Conservation (phyloP, 1,140 invertebrate species). For the Metopolophium dirhodum region DNA sequence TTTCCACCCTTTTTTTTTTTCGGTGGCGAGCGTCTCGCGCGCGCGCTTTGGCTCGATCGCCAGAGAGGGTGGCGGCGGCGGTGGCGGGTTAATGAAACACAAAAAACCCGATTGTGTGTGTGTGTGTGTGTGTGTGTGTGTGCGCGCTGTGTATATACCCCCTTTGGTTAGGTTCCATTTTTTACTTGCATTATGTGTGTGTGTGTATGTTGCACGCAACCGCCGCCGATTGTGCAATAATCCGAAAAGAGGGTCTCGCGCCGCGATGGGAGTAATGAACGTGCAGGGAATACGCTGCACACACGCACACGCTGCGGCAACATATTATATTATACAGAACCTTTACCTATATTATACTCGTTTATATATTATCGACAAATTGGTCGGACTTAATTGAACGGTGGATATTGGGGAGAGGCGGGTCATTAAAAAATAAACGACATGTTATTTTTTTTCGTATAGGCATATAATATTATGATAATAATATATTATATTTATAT, state of each 20-base stretch:
- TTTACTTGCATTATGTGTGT: conserved; percentile 1
- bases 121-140: not conserved
- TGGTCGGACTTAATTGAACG: conserved; percentile 42
- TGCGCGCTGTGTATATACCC: not conserved
- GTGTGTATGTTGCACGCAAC: conserved; percentile 12
- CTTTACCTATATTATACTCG: not conserved
- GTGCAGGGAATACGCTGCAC: not conserved
- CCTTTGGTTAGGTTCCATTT: conserved; percentile 34
- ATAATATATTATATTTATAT: conserved; percentile 13
- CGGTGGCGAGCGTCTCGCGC: conserved; percentile 5
- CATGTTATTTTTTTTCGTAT: not conserved
- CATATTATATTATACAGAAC: not conserved
- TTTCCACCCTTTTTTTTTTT: conserved; percentile 47
- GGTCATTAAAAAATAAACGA: conserved; percentile 23
- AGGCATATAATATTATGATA: not conserved
- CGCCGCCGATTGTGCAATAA: conserved; percentile 46
- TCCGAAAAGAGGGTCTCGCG: conserved; percentile 39
- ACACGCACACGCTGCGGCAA: not conserved
- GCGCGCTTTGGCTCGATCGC: not conserved
- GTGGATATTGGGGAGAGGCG: not conserved
- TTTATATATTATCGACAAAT: conserved; percentile 27
- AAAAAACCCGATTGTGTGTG: conserved; percentile 43
- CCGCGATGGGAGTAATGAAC: conserved; percentile 40
- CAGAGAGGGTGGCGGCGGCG: conserved; percentile 9
- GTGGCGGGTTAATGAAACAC: conserved; percentile 50